These are phyloP conservation scores for Lepisosteus oculatus DNA, from an alignment of 2,113 vertebrate genomes.

Conservation along the genomic window DNA sequence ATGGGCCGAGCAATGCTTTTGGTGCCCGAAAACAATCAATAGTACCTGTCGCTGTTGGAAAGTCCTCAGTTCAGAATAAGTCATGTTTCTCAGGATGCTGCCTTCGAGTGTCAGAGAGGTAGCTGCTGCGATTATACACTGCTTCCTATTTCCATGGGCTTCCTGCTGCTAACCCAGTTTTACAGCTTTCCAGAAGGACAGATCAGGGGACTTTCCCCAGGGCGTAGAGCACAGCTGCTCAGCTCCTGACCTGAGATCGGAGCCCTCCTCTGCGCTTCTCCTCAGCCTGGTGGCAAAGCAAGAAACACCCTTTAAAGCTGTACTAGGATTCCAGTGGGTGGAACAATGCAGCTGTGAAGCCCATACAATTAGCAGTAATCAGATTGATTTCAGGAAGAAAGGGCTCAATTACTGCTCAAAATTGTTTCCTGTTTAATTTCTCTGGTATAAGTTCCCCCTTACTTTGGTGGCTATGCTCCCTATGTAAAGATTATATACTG, in stretches of 20 bases:
- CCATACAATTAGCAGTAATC: too few species aligned
- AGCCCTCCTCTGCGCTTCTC: background rate
- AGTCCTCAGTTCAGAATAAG: slow-evolving; percentile 2
- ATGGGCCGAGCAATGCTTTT: slow-evolving; percentile 20
- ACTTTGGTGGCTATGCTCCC: too few species aligned
- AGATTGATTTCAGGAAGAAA: too few species aligned
- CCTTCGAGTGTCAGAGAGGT: background rate
- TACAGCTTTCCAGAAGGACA: too few species aligned
- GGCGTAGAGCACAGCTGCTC: background rate
- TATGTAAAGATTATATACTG: too few species aligned
- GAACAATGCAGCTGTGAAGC: too few species aligned
- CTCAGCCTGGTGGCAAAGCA: background rate
- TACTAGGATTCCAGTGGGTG: too few species aligned
- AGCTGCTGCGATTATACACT: background rate
- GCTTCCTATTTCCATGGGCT: background rate
- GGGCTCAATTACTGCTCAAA: too few species aligned
- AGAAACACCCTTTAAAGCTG: background rate
- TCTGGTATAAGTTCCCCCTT: too few species aligned
- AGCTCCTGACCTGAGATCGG: background rate
- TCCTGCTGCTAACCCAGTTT: too few species aligned
- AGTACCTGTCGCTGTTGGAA: slow-evolving; percentile 20
- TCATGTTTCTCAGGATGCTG: slow-evolving; percentile 17
- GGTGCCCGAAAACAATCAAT: slow-evolving; percentile 35
- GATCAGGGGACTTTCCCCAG: background rate
- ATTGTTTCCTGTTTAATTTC: too few species aligned